Evolutionary conservation across 2,113 vertebrate genomes (phyloP).

Genomic region (Mungos mungo): DNA sequence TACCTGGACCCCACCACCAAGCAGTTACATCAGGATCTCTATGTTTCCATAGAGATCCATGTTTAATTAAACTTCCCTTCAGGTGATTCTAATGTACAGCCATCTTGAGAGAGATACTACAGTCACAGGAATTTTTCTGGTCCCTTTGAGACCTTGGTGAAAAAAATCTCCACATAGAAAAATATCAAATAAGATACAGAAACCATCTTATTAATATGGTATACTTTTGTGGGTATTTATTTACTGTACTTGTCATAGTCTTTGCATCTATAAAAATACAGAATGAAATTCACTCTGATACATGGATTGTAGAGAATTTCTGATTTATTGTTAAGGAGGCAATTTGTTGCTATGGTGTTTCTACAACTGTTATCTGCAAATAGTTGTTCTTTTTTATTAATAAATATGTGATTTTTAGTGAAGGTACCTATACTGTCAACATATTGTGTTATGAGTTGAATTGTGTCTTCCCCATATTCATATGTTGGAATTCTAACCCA

Average conservation of each 20-base stretch:
- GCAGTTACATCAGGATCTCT: background rate
- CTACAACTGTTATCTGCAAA: background rate
- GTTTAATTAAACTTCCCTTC: background rate
- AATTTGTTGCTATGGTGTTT: background rate
- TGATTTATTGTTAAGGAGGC: background rate
- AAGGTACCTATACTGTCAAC: background rate
- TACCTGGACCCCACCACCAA: background rate
- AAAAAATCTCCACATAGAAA: background rate
- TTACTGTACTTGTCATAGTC: background rate
- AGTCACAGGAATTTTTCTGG: background rate
- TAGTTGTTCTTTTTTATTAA: background rate
- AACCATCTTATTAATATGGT: background rate
- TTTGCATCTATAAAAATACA: background rate
- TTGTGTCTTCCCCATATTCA: background rate
- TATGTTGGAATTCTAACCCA: background rate
- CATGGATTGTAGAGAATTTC: background rate
- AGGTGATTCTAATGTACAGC: background rate
- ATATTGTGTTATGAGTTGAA: background rate
- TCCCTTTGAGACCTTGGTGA: background rate
- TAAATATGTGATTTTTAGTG: background rate
- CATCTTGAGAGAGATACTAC: background rate
- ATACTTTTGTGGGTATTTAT: background rate
- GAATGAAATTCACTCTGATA: background rate
- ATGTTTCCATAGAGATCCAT: background rate
- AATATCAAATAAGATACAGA: background rate